Base-by-base conservation (phyloP, 2,113 vertebrate genomes). In the Manacus vitellinus region DNA sequence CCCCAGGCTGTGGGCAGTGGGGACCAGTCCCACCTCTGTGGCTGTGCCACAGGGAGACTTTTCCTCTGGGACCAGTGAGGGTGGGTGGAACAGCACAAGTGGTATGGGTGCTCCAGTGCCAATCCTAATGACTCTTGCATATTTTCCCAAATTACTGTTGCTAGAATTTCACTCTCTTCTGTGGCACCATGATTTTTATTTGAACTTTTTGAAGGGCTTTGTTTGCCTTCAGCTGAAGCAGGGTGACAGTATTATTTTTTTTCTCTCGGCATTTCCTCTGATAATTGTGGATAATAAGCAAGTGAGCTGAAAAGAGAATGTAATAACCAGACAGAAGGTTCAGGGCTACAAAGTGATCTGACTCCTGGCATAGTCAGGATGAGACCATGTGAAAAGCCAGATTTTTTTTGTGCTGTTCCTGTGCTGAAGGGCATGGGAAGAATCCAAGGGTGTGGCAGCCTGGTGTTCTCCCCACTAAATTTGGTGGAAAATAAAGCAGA, bases 241-340 rank as follows among this genome's bases (percentile, higher is more conserved):
- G 72, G 43, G 84, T 89, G 73, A 31, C 70, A 59, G 65, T 14
- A 23, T 61, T 79, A 39, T 81, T 94, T 77, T 92, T 92, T 92
- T 92, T 70, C 62, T 77, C 27, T 78, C 18, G 24, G 59, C 2
- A 1, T 92, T 92, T 86, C 84, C 55, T 89, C 70, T 70, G 80
- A 62, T 37, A 47, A 59, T 89, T 75, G 77, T 63, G 68, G 70
- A 43, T 63, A 79, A 85, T 37, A 62, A 87, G 70, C 65, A 87
- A 47, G 63, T 37, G 73, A 74, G 73, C 75, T 37, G 28, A 82
- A 88, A 96, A 89, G 71, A 76, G 89, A 82, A 79, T 72, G 27
- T 18, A 72, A 58, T 41, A 75, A 75, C 16, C 47, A 86, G 67
- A 66, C 47, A 71, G 62, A 82, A 66, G 43, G 58, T 67, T 71